A percentile compares a stretch with the other conserved stretches of the same genome.
phyloP scores from a whole-genome alignment of 2,797 vertebrate genomes.

The Premnoplex brunnescens region DNA sequence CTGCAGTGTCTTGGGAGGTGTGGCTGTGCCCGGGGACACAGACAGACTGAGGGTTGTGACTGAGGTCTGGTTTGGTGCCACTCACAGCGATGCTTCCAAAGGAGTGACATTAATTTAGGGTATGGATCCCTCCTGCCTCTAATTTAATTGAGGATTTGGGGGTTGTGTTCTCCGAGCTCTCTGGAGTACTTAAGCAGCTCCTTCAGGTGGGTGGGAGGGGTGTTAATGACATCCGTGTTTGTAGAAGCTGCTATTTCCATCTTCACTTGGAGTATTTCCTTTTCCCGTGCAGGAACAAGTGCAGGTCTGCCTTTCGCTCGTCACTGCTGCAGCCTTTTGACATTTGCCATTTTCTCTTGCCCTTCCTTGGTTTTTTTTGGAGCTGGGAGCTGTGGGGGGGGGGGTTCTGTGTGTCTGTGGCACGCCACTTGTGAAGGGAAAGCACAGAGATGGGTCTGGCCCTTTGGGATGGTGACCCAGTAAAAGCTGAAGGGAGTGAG shows the following conservation, averaged over 20 bases:
- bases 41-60: neutral
- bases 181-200: neutral
- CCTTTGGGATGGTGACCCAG: neutral
- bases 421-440: rapidly evolving
- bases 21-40: neutral
- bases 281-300: neutral
- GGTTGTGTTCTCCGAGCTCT: neutral
- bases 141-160: neutral
- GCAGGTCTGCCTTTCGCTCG: neutral
- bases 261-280: neutral
- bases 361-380: neutral
- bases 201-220: neutral
- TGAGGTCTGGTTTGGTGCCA: neutral
- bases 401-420: neutral
- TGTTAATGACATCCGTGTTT: neutral
- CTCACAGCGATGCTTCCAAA: neutral
- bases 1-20: constrained; percentile 5
- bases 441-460: neutral
- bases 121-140: constrained; percentile 6
- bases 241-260: neutral
- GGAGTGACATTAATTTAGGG: neutral
- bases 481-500: neutral
- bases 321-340: neutral
- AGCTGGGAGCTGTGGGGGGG: neutral
- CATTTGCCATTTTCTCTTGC: neutral